Base-by-base conservation (phyloP, 2,888 invertebrate species). In the Volucella inanis region DNA sequence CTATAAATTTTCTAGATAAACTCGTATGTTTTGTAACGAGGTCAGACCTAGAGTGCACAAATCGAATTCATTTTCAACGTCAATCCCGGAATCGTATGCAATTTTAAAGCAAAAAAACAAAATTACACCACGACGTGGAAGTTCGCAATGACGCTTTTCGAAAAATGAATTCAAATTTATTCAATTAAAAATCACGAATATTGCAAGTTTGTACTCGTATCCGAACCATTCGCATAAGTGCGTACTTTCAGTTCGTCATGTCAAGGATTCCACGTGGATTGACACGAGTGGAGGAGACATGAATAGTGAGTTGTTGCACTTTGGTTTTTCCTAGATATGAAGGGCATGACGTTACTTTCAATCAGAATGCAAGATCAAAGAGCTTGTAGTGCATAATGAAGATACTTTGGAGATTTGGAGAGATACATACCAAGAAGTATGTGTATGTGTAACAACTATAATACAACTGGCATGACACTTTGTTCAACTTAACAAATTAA, bases 131-230 rank as follows among this genome's bases (percentile, higher is more conserved):
- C 39, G 15, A 15, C 39, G 11, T 57, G 57, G 39, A 57, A 57
- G 57, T 41, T 10, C 9, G 1, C 9, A 10, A 10, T 55, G 31
- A 62, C 15, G 45, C 6, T 18, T 31, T 43, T 9, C 38, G 15
- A 14, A 9, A 55, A 68, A 68, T 55, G 11, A 47, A 68, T 68
- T 68, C 45, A 68, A 68, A 68, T 68, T 68, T 68, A 68, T 68
- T 68, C 67, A 68, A 68, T 55, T 43, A 68, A 54, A 68, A 31
- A 22, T 68, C 18, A 18, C 6, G 22, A 52, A 65, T 12, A 31
- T 31, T 14, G 54, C 12, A 45, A 54, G 41, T 15, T 10, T 9
- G 38, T 31, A 31, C 31, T 31, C 31, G 31, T 31, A 31, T 31
- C 31, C 31, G 6, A 31, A 31, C 31, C 31, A 6, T 31, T 31